A percentile compares a stretch with the other conserved stretches of the same genome.
Conservation (phyloP, 2,797 vertebrate species). For the Nyctibius grandis region DNA sequence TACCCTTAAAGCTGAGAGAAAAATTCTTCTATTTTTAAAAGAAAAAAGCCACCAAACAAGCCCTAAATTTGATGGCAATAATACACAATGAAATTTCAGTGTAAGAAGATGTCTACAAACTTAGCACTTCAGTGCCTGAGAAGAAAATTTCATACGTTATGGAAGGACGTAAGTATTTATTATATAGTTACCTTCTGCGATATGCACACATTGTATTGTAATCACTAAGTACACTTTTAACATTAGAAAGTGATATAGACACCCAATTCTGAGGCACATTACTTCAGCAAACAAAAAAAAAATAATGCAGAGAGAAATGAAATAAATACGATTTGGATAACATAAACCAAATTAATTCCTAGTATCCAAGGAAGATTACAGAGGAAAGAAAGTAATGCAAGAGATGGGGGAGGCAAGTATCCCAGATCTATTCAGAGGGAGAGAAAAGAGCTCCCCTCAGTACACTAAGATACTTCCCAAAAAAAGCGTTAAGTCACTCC, state of each 20-base stretch:
- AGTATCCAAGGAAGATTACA: background rate
- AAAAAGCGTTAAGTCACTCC: constrained; percentile 43
- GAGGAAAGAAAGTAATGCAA: background rate
- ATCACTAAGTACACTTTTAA: background rate
- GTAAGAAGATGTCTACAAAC: background rate
- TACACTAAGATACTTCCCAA: background rate
- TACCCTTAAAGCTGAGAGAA: background rate
- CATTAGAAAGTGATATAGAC: background rate
- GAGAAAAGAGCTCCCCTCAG: background rate
- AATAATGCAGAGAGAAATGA: background rate
- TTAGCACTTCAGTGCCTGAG: background rate
- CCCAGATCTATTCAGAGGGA: background rate
- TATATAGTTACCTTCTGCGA: background rate
- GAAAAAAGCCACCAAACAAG: background rate
- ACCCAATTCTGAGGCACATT: background rate
- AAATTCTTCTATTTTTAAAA: background rate
- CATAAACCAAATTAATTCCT: background rate
- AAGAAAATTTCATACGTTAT: background rate
- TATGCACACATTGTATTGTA: background rate
- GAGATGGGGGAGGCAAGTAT: background rate
- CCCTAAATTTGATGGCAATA: background rate
- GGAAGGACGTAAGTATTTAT: background rate
- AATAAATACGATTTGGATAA: background rate
- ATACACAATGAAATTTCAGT: background rate
- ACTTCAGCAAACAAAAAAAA: background rate